Evolutionary conservation across 2,888 invertebrate genomes (phyloP).

Genomic region (Aspidiotus destructor): DNA sequence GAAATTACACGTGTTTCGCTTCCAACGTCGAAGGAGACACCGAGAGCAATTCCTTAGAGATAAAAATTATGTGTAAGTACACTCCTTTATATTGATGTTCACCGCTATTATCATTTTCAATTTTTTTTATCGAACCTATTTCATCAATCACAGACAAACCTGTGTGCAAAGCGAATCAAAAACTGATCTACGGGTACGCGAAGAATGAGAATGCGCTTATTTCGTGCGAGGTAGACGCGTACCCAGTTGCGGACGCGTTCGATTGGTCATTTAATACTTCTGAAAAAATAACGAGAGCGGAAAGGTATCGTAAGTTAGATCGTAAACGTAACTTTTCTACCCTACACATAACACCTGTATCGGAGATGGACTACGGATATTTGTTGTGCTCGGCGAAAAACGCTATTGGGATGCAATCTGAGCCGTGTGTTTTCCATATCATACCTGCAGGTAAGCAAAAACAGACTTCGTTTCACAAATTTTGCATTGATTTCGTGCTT

Average conservation of each 20-base stretch:
- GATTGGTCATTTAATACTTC: slow-evolving; percentile 76
- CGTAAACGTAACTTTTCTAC: slow-evolving; percentile 41
- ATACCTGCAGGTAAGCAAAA: slow-evolving; percentile 51
- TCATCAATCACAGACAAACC: slow-evolving; percentile 59
- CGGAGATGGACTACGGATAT: slow-evolving; percentile 64
- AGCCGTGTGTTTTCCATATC: slow-evolving; percentile 64
- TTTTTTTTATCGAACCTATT: neutral
- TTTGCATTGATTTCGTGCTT: too few relatives aligned
- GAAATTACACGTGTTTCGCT: slow-evolving; percentile 79
- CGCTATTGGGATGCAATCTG: slow-evolving; percentile 58
- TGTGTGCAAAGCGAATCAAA: slow-evolving; percentile 63
- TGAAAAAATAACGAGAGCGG: slow-evolving; percentile 55
- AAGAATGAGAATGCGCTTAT: slow-evolving; percentile 69
- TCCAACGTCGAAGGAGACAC: slow-evolving; percentile 88
- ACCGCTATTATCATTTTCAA: neutral
- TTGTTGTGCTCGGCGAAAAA: slow-evolving; percentile 66
- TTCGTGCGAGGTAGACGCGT: slow-evolving; percentile 73
- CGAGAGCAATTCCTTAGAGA: slow-evolving; percentile 64
- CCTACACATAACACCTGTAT: slow-evolving; percentile 63
- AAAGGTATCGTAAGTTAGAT: slow-evolving; percentile 39
- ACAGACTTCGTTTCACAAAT: neutral
- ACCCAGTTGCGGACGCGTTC: slow-evolving; percentile 70
- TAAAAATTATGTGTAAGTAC: slow-evolving; percentile 85
- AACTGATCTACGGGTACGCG: slow-evolving; percentile 72
- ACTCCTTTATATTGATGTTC: neutral